Evolutionary conservation across 2,113 vertebrate genomes (phyloP).

Genomic region (Lepus europaeus): DNA sequence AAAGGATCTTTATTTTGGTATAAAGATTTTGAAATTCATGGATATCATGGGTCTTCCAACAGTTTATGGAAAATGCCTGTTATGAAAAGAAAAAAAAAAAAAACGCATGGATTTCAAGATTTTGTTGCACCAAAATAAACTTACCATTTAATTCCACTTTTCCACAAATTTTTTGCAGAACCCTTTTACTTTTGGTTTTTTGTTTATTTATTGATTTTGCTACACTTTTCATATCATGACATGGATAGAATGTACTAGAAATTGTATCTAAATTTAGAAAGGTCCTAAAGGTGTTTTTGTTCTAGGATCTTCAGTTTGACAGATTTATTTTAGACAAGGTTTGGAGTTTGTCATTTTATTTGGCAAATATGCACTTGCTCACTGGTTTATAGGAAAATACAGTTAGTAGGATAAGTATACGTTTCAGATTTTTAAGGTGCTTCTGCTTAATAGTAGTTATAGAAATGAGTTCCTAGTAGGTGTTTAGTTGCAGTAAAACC

Average conservation of each 20-base stretch:
- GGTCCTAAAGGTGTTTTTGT: background rate
- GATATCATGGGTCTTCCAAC: too few relatives aligned
- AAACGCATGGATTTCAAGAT: too few relatives aligned
- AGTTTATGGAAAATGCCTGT: too few relatives aligned
- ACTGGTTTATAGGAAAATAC: background rate
- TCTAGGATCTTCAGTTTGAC: background rate
- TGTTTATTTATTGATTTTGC: background rate
- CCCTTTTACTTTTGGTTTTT: background rate
- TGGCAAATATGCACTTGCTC: background rate
- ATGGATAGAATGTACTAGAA: background rate
- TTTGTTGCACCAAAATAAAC: too few relatives aligned
- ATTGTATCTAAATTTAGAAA: conserved; percentile 39
- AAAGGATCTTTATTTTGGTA: too few relatives aligned
- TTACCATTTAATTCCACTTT: too few relatives aligned
- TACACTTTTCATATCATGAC: background rate
- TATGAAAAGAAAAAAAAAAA: too few relatives aligned
- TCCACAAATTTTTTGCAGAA: too few relatives aligned
- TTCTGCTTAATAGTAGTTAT: background rate
- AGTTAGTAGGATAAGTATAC: conserved; percentile 6
- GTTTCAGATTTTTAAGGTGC: conserved; percentile 14
- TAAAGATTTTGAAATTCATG: too few relatives aligned
- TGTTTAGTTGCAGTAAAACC: conserved; percentile 1
- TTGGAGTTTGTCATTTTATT: background rate
- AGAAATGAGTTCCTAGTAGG: background rate
- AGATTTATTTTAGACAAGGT: conserved; percentile 16